phyloP scores from a whole-genome alignment of 2,113 vertebrate species.

The Nematolebias whitei region DNA sequence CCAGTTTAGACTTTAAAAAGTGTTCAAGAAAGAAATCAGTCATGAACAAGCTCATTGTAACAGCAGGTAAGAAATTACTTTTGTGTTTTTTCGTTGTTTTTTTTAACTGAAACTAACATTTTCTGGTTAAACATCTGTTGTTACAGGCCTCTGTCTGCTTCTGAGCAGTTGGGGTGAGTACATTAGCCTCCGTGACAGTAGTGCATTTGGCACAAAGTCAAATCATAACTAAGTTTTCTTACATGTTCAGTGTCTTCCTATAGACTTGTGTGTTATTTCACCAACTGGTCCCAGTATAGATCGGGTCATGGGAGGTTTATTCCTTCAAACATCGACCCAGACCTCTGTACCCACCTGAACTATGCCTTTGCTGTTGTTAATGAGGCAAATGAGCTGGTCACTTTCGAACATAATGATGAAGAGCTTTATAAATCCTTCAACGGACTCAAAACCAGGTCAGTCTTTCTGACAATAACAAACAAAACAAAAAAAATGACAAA shows the following conservation, averaged over 20 bases:
- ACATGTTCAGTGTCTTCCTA: slow-evolving; percentile 74
- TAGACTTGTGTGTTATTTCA: slow-evolving; percentile 86
- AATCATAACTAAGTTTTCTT: not conserved
- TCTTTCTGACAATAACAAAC: not conserved
- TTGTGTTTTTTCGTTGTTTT: not conserved
- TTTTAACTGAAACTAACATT: not conserved
- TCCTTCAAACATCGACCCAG: slow-evolving; percentile 78
- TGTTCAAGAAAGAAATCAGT: not conserved
- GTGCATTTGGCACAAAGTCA: not conserved
- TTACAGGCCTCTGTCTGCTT: slow-evolving; percentile 54
- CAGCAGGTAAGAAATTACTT: slow-evolving; percentile 48
- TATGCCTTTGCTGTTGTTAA: slow-evolving; percentile 85
- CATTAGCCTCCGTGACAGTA: not conserved
- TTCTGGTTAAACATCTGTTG: slow-evolving; percentile 19
- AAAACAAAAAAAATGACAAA: not conserved
- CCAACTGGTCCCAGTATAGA: slow-evolving; percentile 87
- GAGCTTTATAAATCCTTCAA: slow-evolving; percentile 83
- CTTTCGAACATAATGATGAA: slow-evolving; percentile 82
- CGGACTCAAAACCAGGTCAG: slow-evolving; percentile 78
- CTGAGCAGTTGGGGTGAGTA: slow-evolving; percentile 60
- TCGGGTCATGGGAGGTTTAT: slow-evolving; percentile 70
- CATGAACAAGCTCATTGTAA: slow-evolving; percentile 47
- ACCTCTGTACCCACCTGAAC: slow-evolving; percentile 84
- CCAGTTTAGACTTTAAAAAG: not conserved
- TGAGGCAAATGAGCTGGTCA: slow-evolving; percentile 79